A percentile compares a stretch with the other conserved stretches of the same genome.
Conservation (phyloP, 2,797 vertebrate genomes). For the Trachops cirrhosus region DNA sequence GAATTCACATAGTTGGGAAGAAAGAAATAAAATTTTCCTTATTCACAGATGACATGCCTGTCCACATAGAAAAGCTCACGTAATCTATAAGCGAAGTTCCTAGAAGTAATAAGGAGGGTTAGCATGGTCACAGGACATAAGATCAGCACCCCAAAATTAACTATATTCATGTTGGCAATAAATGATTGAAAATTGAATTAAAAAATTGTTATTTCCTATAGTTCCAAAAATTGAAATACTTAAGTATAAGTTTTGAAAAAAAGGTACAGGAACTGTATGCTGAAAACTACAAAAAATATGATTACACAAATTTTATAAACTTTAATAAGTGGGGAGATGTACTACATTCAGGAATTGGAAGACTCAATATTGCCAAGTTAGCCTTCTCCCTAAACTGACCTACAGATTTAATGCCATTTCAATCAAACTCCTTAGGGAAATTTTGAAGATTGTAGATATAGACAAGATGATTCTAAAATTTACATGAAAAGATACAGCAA, state of each 20-base stretch:
- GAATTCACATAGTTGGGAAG: not conserved
- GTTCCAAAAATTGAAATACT: not conserved
- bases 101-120: not conserved
- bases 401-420: not conserved
- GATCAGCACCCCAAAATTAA: not conserved
- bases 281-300: not conserved
- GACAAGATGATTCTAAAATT: not conserved
- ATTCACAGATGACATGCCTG: not conserved
- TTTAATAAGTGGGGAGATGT: not conserved
- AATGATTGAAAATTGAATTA: not conserved
- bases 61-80: not conserved
- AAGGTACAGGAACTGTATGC: not conserved
- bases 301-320: not conserved
- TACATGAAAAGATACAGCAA: not conserved
- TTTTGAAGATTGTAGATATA: not conserved
- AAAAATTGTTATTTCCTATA: slow-evolving; percentile 13
- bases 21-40: not conserved
- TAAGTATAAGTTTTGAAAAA: not conserved
- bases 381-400: not conserved
- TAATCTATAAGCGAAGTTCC: not conserved
- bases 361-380: not conserved
- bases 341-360: not conserved
- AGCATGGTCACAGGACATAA: not conserved
- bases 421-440: not conserved
- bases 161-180: not conserved